These are phyloP conservation scores for Tapirus terrestris DNA, from an alignment of 2,113 vertebrate species.

Conservation along the genomic window DNA sequence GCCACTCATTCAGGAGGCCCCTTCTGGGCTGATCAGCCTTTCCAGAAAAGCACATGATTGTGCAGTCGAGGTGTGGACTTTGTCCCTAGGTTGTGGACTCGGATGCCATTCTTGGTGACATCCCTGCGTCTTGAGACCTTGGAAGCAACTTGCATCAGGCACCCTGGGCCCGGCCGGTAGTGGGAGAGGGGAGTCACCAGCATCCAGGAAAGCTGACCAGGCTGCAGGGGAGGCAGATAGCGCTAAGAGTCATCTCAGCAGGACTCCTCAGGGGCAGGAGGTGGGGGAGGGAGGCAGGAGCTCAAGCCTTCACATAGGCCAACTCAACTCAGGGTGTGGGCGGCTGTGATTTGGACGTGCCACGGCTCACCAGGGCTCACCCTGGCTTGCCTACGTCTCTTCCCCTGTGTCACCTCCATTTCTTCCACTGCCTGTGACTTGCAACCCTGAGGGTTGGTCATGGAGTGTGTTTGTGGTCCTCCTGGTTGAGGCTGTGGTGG, in stretches of 20 bases:
- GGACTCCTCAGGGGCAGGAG: neutral
- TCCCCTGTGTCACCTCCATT: neutral
- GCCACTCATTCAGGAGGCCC: neutral
- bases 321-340: accelerated
- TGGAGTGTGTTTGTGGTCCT: neutral
- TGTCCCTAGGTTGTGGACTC: neutral
- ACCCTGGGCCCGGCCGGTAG: neutral
- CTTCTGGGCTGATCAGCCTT: neutral
- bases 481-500: neutral
- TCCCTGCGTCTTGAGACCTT: neutral
- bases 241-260: neutral
- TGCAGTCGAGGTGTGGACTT: neutral
- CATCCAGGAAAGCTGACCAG: neutral
- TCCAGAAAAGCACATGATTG: neutral
- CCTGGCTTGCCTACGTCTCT: neutral
- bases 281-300: no score
- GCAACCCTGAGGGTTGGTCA: neutral
- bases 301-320: accelerated
- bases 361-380: neutral
- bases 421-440: neutral
- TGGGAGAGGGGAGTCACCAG: neutral
- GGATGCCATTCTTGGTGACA: neutral
- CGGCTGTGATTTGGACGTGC: neutral
- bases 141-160: neutral
- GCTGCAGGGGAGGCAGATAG: neutral